Base-by-base conservation (phyloP, 2,888 invertebrate genomes). In the Cyrtodaria siliqua region DNA sequence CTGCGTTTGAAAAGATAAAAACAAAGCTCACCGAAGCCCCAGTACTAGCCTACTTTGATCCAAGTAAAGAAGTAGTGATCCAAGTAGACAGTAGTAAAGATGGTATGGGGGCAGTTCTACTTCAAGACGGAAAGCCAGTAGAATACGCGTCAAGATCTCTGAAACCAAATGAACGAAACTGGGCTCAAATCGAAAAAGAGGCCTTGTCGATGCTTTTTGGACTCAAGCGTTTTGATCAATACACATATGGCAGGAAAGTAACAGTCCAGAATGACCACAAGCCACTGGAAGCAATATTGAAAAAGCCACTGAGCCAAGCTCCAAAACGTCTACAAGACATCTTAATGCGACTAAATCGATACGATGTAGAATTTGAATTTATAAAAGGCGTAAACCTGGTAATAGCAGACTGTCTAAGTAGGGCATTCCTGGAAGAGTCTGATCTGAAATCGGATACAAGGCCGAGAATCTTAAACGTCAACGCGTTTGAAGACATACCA, bases 111-210 rank as follows among this genome's bases (percentile, higher is more conserved):
- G 71, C 70, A 20, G 80, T 79, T 1, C 61, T 85, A 26, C 57
- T 81, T 4, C 83, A 86, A 49, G 64, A 82, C 9, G 77, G 80
- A 2, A 57, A 63, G 23, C 81, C 83, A 0, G 52, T 80, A 2
- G 77, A 83, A 59, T 83, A 67, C 52, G 82, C 84, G 6, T 82
- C 76, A 18, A 40, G 82, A 9, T 57, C 76, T 8, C 56, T 86
- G 20, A 73, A 67, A 23, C 16, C 55, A 12, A 61, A 77, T 12
- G 79, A 85, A 60, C 44, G 62, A 27, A 79, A 79, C n/a, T 86
- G 80, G 83, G 82, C 84, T 6, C 83, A 83, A 18, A 83, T 79
- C n/a, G 84, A 84, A 59, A 82, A 83, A 40, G 83, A 79, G 62
- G 68, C 78, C 3, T 44, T 75, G 18, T 26, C 74, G 0, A 55